phyloP scores from a whole-genome alignment of 2,888 invertebrate species.

The Choristoneura rosaceana region DNA sequence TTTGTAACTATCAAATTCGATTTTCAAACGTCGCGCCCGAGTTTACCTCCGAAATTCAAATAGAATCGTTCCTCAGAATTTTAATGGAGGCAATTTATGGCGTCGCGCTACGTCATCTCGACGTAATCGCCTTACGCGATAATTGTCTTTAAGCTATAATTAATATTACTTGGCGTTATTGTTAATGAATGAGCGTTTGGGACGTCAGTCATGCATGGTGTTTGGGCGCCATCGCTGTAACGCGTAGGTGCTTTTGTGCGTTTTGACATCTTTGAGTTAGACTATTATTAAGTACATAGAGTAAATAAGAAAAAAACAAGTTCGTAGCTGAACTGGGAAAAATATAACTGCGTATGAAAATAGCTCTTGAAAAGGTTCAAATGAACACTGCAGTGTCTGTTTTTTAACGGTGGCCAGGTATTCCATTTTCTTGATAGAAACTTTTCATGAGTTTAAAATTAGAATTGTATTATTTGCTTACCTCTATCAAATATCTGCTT shows the following conservation, averaged over 20 bases:
- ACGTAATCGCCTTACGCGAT: slow-evolving; percentile 58
- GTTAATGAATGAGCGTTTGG: slow-evolving; percentile 46
- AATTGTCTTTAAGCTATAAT: slow-evolving; percentile 55
- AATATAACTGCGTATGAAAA: no score
- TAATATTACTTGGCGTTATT: slow-evolving; percentile 50
- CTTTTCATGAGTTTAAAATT: no score
- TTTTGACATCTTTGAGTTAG: slow-evolving; percentile 1
- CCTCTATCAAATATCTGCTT: no score
- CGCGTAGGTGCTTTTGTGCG: slow-evolving; percentile 15
- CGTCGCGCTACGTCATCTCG: slow-evolving; percentile 61
- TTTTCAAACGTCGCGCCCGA: slow-evolving; percentile 35
- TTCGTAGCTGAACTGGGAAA: no score
- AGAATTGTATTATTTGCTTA: no score
- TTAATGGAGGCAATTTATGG: slow-evolving; percentile 72
- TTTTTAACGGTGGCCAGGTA: no score
- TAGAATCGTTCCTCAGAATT: slow-evolving; percentile 59
- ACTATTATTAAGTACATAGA: background rate
- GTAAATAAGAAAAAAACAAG: background rate
- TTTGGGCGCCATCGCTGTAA: background rate
- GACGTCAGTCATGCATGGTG: slow-evolving; percentile 42
- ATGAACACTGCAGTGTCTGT: no score
- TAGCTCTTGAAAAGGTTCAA: no score
- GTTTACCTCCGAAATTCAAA: slow-evolving; percentile 59
- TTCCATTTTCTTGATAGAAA: no score
- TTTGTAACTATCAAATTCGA: slow-evolving; percentile 42